Conservation (phyloP, 2,888 invertebrate genomes). For the Bellardia pandia region DNA sequence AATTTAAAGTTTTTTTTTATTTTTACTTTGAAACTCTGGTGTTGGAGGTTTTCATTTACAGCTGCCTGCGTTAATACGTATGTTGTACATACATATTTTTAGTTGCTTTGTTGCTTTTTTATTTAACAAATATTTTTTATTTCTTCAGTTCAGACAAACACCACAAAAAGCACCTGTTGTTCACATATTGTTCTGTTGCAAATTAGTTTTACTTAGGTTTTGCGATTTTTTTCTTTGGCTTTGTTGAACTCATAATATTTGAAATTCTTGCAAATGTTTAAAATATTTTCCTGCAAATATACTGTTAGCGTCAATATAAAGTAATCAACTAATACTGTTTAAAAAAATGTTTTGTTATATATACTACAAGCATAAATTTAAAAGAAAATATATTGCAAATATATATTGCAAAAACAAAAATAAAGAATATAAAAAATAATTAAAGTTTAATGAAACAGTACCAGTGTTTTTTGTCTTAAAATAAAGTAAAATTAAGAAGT, state of each 20-base stretch:
- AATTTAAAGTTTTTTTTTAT: slow-evolving; percentile 41
- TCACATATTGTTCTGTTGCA: slow-evolving; percentile 49
- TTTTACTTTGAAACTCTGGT: not conserved
- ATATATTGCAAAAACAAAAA: too few species aligned
- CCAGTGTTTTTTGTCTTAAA: too few species aligned
- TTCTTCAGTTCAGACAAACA: slow-evolving; percentile 37
- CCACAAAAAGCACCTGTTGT: slow-evolving; percentile 70
- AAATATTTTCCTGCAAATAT: not conserved
- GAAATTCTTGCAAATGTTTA: not conserved
- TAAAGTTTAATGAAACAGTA: too few species aligned
- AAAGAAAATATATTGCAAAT: too few species aligned
- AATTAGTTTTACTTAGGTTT: slow-evolving; percentile 53
- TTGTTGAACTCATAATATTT: slow-evolving; percentile 31
- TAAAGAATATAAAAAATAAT: too few species aligned
- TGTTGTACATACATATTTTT: too few species aligned
- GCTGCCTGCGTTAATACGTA: slow-evolving; percentile 37
- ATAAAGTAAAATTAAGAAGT: too few species aligned
- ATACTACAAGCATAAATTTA: too few species aligned
- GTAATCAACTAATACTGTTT: too few species aligned
- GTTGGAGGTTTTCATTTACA: slow-evolving; percentile 68
- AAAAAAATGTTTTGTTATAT: too few species aligned
- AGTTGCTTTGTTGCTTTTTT: not conserved
- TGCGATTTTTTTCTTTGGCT: slow-evolving; percentile 14
- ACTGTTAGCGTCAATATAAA: too few species aligned
- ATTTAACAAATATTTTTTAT: slow-evolving; percentile 45